Conservation (phyloP, 2,888 invertebrate genomes). For the Agonopterix alstromeriana region DNA sequence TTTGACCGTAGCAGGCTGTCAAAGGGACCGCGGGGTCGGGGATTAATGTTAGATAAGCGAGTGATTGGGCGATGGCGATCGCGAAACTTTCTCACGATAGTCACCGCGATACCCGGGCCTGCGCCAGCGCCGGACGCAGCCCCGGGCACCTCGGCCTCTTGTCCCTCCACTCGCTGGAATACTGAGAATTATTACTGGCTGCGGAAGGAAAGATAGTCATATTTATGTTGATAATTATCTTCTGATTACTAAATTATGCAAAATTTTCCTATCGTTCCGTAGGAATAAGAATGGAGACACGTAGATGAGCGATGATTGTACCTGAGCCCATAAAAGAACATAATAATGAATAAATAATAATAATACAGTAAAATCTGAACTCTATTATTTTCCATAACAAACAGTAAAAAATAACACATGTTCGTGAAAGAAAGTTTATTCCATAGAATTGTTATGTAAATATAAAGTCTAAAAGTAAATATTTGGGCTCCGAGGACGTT, state of each 20-base stretch:
- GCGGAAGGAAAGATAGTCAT: neutral
- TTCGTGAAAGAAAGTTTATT: slow-evolving; percentile 41
- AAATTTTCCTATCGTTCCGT: neutral
- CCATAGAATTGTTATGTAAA: slow-evolving; percentile 52
- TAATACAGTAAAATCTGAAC: too few relatives aligned
- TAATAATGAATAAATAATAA: too few relatives aligned
- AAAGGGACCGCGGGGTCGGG: slow-evolving; percentile 54
- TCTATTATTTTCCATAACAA: too few relatives aligned
- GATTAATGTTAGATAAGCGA: slow-evolving; percentile 48
- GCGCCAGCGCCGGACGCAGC: slow-evolving; percentile 3
- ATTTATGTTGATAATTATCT: neutral
- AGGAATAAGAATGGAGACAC: neutral
- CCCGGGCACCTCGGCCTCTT: neutral
- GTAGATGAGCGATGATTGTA: neutral
- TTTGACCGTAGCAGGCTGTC: slow-evolving; percentile 45
- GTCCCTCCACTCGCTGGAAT: slow-evolving; percentile 1
- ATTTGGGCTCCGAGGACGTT: slow-evolving; percentile 46
- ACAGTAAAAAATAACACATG: slow-evolving; percentile 17
- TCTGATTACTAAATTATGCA: neutral
- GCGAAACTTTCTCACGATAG: slow-evolving; percentile 66
- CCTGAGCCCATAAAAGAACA: too few relatives aligned
- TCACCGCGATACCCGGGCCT: slow-evolving; percentile 29
- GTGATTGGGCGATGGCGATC: slow-evolving; percentile 44
- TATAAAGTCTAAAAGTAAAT: slow-evolving; percentile 45
- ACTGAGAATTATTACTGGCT: slow-evolving; percentile 1